Conservation (phyloP, 2,888 invertebrate species). For the Allacma fusca region DNA sequence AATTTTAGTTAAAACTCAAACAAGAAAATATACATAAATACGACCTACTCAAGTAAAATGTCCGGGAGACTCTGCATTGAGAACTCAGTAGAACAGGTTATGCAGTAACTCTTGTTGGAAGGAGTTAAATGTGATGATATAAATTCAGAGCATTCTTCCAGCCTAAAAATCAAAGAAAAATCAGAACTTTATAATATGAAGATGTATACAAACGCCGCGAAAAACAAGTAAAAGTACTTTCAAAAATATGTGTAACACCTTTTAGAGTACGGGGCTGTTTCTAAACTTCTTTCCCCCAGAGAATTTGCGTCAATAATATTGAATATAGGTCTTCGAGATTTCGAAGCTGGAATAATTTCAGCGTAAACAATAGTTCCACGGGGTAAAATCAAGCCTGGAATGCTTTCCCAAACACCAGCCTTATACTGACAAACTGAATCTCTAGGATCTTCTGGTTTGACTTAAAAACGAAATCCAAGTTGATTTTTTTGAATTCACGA, state of each 20-base stretch:
- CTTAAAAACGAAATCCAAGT: neutral
- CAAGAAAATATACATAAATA: too few relatives aligned
- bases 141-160: neutral
- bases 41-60: neutral
- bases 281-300: neutral
- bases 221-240: too few relatives aligned
- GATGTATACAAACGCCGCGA: too few relatives aligned
- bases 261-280: neutral
- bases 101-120: neutral
- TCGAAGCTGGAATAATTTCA: neutral
- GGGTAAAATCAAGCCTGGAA: neutral
- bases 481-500: too few relatives aligned
- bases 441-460: neutral
- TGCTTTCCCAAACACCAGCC: neutral
- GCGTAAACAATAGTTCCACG: neutral
- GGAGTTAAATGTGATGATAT: neutral
- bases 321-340: neutral
- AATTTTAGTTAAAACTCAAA: too few relatives aligned
- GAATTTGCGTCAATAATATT: neutral
- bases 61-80: neutral
- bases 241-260: too few relatives aligned
- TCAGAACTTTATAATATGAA: too few relatives aligned
- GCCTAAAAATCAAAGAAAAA: neutral
- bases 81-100: conserved; percentile 3
- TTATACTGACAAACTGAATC: neutral